Base-by-base conservation (phyloP, 2,113 vertebrate species). In the Nanger granti region DNA sequence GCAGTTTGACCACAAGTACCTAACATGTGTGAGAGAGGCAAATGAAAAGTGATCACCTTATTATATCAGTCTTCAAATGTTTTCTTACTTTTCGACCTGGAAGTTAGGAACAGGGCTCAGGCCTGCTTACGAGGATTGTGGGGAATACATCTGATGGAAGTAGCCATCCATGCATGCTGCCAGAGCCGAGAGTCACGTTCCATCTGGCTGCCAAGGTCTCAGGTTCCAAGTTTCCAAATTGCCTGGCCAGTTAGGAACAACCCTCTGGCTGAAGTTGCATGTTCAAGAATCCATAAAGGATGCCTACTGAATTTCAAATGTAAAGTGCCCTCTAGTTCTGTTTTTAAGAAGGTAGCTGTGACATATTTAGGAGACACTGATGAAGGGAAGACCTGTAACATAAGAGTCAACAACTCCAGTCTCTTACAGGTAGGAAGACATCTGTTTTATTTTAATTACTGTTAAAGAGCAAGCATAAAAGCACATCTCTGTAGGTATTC, bases 11-110 rank as follows among this genome's bases (percentile, higher is more conserved):
- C 18, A n/a, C 14, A 90, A 12, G 2, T 79, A 5, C 34, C 5
- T 41, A 66, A 84, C n/a, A 60, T 54, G 7, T 80, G 11, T 73
- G 76, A 90, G 37, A 41, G 13, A 62, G 22, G 28, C 17, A 79
- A n/a, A 93, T 88, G 22, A 18, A n/a, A 69, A 80, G 2, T 22
- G 73, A 55, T 82, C 4, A 69, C 80, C 12, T n/a, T 64, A 79
- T 62, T 82, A 2, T 17, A 24, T 55, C 5, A 29, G 31, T 64
- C 28, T 55, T 93, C 60, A 76, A 26, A 44, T 86, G 13, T 64
- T 92, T 89, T 95, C 62, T 69, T 17, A 83, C 13, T 84, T 95
- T 91, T 86, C 15, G 12, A 54, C 11, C 22, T 52, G 14, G 54
- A 55, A 8, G 60, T 59, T 93, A 37, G 41, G 62, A 92, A 31